Conservation (phyloP, 2,888 invertebrate genomes). For the Cephus nigrinus region DNA sequence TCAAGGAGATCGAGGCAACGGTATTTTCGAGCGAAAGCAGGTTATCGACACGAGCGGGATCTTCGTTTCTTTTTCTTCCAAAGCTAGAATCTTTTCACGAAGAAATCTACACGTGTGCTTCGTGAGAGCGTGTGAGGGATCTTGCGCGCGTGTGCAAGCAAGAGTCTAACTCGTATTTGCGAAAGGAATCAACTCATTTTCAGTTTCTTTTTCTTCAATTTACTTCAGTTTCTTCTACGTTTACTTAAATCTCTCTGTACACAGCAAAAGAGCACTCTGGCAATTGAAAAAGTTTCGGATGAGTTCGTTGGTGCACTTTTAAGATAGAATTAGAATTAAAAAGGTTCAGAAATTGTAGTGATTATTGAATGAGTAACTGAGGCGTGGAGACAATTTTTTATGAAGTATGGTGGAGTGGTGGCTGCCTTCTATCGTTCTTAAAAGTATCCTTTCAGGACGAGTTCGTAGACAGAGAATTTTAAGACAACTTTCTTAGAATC, state of each 20-base stretch:
- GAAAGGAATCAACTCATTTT: neutral
- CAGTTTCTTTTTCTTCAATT: neutral
- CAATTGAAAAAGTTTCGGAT: neutral
- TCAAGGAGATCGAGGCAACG: neutral
- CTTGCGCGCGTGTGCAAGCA: neutral
- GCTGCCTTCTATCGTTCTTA: slow-evolving; percentile 35
- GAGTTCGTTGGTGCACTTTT: neutral
- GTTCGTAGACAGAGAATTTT: slow-evolving; percentile 39
- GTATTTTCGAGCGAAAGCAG: neutral
- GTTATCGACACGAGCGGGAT: neutral
- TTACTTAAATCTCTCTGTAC: neutral
- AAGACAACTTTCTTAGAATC: slow-evolving; percentile 48
- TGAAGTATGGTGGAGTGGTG: neutral
- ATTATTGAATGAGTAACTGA: neutral
- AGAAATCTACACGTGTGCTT: neutral
- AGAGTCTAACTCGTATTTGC: neutral
- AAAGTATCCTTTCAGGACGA: slow-evolving; percentile 35
- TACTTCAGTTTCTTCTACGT: neutral
- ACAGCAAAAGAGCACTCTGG: neutral
- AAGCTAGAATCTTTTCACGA: neutral
- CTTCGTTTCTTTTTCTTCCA: neutral
- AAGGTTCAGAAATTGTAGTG: neutral
- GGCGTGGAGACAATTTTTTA: neutral
- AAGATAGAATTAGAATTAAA: neutral
- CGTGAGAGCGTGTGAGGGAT: neutral